Conservation (phyloP, 2,888 invertebrate genomes). For the Drosophila monieri region DNA sequence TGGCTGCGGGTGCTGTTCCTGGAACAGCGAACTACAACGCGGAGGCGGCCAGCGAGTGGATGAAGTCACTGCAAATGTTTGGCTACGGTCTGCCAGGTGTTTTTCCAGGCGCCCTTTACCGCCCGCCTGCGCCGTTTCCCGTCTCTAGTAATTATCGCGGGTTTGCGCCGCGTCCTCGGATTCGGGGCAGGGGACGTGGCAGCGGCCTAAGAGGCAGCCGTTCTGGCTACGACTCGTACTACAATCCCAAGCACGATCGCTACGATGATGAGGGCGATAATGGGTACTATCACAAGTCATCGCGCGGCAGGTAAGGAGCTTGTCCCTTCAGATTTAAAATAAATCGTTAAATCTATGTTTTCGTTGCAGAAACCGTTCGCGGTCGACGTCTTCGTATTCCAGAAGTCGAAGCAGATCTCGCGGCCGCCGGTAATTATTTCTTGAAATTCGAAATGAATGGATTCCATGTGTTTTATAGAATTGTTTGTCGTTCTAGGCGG, state of each 20-base stretch:
- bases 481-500: conserved; percentile 69
- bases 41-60: conserved; percentile 82
- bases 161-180: conserved; percentile 82
- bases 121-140: conserved; percentile 68
- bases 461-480: conserved; percentile 28
- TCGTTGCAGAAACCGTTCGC: conserved; percentile 63
- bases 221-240: conserved; percentile 71
- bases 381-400: conserved; percentile 68
- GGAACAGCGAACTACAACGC: conserved; percentile 66
- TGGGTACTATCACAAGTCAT: conserved; percentile 83
- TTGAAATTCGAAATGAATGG: neutral
- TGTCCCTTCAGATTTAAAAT: neutral
- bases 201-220: conserved; percentile 66
- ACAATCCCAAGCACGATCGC: conserved; percentile 85
- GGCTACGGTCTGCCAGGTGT: conserved; percentile 76
- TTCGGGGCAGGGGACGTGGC: conserved; percentile 84
- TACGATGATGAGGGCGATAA: conserved; percentile 86
- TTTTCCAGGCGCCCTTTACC: conserved; percentile 81
- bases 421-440: conserved; percentile 73
- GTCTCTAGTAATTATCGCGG: conserved; percentile 81
- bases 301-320: conserved; percentile 60
- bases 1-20: conserved; percentile 67
- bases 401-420: conserved; percentile 69
- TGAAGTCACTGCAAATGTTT: conserved; percentile 83
- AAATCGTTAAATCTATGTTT: neutral